phyloP scores from a whole-genome alignment of 2,113 vertebrate species.

The Misgurnus anguillicaudatus region DNA sequence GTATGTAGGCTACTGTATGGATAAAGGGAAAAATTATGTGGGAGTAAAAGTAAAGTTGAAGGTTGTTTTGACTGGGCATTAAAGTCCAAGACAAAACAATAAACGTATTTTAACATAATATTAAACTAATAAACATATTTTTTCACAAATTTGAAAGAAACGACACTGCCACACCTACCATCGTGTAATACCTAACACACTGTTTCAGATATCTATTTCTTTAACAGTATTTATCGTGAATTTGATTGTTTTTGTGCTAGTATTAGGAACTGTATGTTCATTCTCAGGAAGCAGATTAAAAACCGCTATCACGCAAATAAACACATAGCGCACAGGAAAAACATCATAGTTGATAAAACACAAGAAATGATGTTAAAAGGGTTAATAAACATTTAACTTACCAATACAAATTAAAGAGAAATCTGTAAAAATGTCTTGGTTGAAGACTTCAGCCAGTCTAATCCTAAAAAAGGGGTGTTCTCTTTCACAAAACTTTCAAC shows the following conservation, averaged over 20 bases:
- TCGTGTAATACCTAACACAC: background rate
- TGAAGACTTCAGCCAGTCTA: slow-evolving; percentile 19
- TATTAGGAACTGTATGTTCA: background rate
- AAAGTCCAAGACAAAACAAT: background rate
- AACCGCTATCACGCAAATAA: slow-evolving; percentile 9
- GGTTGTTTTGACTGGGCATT: background rate
- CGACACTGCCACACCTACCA: background rate
- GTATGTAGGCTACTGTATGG: too few relatives aligned
- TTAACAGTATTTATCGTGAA: background rate
- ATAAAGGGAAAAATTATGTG: background rate
- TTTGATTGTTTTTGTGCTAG: background rate
- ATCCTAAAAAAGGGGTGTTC: slow-evolving; percentile 17
- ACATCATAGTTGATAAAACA: background rate
- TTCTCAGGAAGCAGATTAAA: background rate
- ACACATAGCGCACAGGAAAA: background rate
- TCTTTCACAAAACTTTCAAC: slow-evolving; percentile 32
- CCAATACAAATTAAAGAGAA: background rate
- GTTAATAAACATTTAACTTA: slow-evolving; percentile 27
- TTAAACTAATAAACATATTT: background rate
- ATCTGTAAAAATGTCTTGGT: background rate
- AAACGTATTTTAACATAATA: background rate
- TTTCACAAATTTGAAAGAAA: background rate
- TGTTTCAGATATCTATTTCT: background rate
- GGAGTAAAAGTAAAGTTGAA: background rate
- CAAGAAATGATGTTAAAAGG: background rate